Conservation (phyloP, 92 coral and sea anemone species). For the Ricordea florida region DNA sequence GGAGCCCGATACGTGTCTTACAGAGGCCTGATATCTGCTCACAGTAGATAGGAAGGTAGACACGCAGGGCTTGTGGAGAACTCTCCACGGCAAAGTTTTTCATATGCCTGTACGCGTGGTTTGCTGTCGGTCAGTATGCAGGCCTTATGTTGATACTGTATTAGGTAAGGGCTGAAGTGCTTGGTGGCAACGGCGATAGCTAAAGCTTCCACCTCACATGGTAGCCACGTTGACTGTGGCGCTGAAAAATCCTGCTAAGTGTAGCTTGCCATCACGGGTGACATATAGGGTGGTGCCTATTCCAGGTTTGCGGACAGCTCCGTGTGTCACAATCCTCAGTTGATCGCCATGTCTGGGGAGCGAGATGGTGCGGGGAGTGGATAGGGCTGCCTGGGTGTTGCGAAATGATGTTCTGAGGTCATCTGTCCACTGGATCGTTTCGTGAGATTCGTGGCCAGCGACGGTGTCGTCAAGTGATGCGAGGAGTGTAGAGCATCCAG, state of each 20-base stretch:
- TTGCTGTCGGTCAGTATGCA: slow-evolving; percentile 45
- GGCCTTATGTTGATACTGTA: slow-evolving; percentile 24
- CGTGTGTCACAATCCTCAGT: slow-evolving; percentile 51
- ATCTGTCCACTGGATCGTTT: slow-evolving; percentile 46
- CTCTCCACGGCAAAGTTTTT: slow-evolving; percentile 48
- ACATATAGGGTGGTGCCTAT: slow-evolving; percentile 59
- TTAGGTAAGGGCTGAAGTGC: slow-evolving; percentile 34
- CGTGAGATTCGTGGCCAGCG: slow-evolving; percentile 53
- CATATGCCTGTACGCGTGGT: slow-evolving; percentile 25
- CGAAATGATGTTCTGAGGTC: slow-evolving; percentile 47
- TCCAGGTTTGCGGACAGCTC: slow-evolving; percentile 40
- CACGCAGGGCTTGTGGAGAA: slow-evolving; percentile 61
- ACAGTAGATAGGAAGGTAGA: slow-evolving; percentile 44
- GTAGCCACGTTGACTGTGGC: slow-evolving; percentile 46
- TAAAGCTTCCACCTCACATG: slow-evolving; percentile 44
- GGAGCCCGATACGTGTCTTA: slow-evolving; percentile 41
- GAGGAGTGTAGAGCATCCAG: slow-evolving; percentile 54
- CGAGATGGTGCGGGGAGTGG: slow-evolving; percentile 32
- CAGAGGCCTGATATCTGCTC: slow-evolving; percentile 46
- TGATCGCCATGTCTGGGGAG: slow-evolving; percentile 53
- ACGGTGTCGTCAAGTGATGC: slow-evolving; percentile 52
- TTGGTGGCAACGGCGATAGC: slow-evolving; percentile 35
- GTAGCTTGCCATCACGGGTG: slow-evolving; percentile 25
- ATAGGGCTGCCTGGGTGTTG: slow-evolving; percentile 49
- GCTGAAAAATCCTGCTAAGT: slow-evolving; percentile 35